These are phyloP conservation scores for Dasyurus viverrinus DNA, from an alignment of 2,113 vertebrate species.

Conservation along the genomic window DNA sequence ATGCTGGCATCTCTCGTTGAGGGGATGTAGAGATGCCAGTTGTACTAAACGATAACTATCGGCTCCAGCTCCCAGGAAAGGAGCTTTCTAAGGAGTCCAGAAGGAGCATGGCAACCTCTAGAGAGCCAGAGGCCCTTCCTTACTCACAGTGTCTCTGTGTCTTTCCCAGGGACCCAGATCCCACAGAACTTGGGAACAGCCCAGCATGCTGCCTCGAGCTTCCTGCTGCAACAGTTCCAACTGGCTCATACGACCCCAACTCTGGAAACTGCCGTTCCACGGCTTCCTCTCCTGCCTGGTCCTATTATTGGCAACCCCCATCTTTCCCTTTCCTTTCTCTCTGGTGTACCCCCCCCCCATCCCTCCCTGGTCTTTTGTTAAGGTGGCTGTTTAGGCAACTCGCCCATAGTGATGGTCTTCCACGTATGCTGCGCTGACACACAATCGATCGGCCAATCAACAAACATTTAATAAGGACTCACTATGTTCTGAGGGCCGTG, in stretches of 20 bases:
- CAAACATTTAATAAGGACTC: not conserved
- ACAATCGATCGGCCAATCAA: not conserved
- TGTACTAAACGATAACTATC: not conserved
- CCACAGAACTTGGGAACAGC: not conserved
- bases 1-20: not conserved
- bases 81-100: too few species aligned
- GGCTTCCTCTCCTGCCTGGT: not conserved
- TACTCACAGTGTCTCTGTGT: not conserved
- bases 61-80: not conserved
- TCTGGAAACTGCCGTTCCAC: conserved; percentile 24
- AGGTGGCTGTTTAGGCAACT: not conserved
- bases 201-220: not conserved
- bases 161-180: not conserved
- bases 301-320: not conserved
- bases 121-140: not conserved
- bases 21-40: not conserved
- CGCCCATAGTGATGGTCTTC: not conserved
- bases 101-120: not conserved
- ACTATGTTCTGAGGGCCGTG: not conserved
- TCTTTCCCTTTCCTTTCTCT: not conserved
- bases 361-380: not conserved
- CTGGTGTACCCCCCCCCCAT: not conserved
- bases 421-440: not conserved
- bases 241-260: conserved; percentile 16
- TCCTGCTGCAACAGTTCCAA: conserved; percentile 52